A percentile compares a stretch with the other conserved stretches of the same genome.
phyloP scores from a whole-genome alignment of 2,113 vertebrate species.

The Aphelocoma coerulescens region DNA sequence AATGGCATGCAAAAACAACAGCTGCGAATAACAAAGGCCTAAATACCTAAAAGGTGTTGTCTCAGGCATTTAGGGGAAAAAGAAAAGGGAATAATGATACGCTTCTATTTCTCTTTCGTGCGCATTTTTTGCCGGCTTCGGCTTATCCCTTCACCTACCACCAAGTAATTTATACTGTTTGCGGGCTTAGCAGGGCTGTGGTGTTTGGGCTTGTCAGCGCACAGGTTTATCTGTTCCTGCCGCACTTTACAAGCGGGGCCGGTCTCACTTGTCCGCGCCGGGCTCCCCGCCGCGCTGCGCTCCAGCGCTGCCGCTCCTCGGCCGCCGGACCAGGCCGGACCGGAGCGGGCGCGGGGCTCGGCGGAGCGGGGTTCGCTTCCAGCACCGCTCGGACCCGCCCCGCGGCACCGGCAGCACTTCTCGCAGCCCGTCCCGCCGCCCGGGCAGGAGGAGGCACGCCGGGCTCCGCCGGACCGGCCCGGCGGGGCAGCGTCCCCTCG shows the following conservation, averaged over 20 bases:
- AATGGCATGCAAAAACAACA: not conserved
- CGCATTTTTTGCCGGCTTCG: not conserved
- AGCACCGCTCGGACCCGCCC: not conserved
- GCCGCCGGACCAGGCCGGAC: not conserved
- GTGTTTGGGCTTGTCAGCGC: rapidly evolving
- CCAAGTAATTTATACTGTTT: not conserved
- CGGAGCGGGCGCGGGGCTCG: not conserved
- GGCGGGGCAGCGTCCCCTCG: rapidly evolving
- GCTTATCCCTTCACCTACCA: not conserved
- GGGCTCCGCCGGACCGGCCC: not conserved
- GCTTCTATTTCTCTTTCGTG: not conserved
- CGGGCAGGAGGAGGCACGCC: not conserved
- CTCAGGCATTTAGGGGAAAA: not conserved
- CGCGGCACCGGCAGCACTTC: rapidly evolving
- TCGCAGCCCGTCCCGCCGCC: not conserved
- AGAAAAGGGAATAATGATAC: rapidly evolving
- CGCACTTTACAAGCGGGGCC: not conserved
- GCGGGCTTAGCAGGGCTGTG: not conserved
- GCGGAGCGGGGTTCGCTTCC: not conserved
- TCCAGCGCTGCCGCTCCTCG: not conserved
- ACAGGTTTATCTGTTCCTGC: rapidly evolving
- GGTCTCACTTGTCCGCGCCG: not conserved
- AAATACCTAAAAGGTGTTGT: not conserved
- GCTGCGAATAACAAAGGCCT: not conserved
- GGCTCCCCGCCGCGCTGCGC: not conserved